Percentiles rank a stretch among this genome's conserved stretches.
Conservation (phyloP, 2,113 vertebrate species). For the Pluvianellus socialis region DNA sequence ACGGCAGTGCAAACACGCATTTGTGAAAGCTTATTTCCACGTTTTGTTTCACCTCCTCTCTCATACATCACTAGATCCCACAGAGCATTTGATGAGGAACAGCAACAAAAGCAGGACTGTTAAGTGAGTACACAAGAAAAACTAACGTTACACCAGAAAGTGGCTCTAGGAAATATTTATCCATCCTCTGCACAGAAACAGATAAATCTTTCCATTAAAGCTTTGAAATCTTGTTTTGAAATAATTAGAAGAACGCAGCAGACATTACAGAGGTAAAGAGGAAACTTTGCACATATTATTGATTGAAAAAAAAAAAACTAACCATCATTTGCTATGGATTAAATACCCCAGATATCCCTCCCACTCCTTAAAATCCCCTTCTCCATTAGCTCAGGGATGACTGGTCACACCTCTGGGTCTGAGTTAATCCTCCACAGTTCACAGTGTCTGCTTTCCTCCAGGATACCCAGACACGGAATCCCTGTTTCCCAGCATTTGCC, state of each 20-base stretch:
- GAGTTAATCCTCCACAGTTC: neutral
- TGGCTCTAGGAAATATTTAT: neutral
- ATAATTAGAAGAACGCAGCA: neutral
- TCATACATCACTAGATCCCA: neutral
- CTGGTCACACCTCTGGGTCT: neutral
- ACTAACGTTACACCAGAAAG: neutral
- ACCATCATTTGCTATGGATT: neutral
- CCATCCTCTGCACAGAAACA: neutral
- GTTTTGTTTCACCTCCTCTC: neutral
- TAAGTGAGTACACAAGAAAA: neutral
- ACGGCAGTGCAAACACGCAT: rapidly evolving
- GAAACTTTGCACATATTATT: neutral
- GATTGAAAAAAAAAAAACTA: neutral
- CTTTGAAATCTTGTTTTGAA: neutral
- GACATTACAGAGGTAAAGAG: neutral
- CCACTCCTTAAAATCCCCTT: neutral
- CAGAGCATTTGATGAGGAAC: neutral
- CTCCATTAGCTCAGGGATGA: neutral
- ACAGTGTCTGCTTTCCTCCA: neutral
- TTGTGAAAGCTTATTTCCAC: neutral
- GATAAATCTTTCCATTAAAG: neutral
- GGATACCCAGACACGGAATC: neutral
- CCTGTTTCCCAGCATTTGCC: neutral
- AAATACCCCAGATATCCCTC: neutral
- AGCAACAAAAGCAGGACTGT: neutral